phyloP scores from a whole-genome alignment of 2,113 vertebrate genomes.

The Osmerus eperlanus region DNA sequence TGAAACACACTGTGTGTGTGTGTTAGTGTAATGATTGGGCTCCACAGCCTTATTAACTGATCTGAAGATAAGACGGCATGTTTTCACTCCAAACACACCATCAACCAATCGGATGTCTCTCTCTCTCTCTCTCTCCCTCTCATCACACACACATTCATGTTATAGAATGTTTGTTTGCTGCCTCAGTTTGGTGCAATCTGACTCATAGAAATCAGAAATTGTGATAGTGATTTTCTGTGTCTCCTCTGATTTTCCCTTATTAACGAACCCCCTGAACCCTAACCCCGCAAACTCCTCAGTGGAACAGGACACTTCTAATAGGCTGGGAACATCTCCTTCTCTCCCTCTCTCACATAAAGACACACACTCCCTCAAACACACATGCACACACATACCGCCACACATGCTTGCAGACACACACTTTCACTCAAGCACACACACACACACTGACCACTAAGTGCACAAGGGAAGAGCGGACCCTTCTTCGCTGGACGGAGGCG shows the following conservation, averaged over 20 bases:
- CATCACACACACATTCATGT: not conserved
- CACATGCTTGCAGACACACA: not conserved
- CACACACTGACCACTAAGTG: not conserved
- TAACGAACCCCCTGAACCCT: not conserved
- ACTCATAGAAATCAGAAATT: not conserved
- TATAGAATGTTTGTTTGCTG: slow-evolving; percentile 1
- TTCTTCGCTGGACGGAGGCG: slow-evolving; percentile 14
- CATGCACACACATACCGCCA: not conserved
- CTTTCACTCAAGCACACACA: not conserved
- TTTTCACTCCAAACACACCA: slow-evolving; percentile 59
- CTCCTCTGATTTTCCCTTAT: not conserved
- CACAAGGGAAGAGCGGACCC: slow-evolving; percentile 9
- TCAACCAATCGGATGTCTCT: slow-evolving; percentile 48
- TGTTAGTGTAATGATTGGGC: slow-evolving; percentile 18
- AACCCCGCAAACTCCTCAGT: not conserved
- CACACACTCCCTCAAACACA: not conserved
- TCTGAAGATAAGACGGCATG: slow-evolving; percentile 57
- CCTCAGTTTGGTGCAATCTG: not conserved
- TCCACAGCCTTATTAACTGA: slow-evolving; percentile 54
- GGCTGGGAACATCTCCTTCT: not conserved
- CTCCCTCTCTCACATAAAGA: not conserved
- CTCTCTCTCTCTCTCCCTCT: not conserved
- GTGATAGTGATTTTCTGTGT: not conserved
- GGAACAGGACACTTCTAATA: not conserved
- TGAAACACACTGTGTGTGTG: slow-evolving; percentile 3